Base-by-base conservation (phyloP, 2,888 invertebrate species). In the Ophion ellenae region DNA sequence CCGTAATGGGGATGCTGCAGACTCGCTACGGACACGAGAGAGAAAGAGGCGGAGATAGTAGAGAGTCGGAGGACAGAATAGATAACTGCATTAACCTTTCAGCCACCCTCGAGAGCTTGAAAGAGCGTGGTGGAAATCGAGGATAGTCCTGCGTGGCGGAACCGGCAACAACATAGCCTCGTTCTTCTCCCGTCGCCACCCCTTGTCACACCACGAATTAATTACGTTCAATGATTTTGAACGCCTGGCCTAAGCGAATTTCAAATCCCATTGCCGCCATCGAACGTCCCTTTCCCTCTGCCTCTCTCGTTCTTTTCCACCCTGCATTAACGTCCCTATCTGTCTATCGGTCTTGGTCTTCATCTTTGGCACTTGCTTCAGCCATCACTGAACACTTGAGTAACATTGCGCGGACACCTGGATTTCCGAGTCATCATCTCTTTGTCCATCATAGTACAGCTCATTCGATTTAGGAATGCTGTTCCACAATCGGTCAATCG, bases 21-120 rank as follows among this genome's bases (percentile, higher is more conserved):
- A 74, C 82, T 74, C 69, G 89, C 87, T 86, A 87, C 88, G 86
- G 86, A 90, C 88, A 89, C 88, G 90, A 80, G 87, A 86, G n/a
- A 76, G 85, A 70, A 63, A 70, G 82, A 76, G 81, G 77, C 75
- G 77, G 78, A 79, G 78, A 67, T 67, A 69, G 24, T 82, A 61
- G 59, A 80, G 81, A 83, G 76, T 74, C 83, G 82, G 88, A 86
- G 84, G 87, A 87, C 87, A 86, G 88, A 83, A 86, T 87, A 90
- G 90, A 89, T 93, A 93, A 93, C 93, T 92, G 91, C 92, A 92
- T 93, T 93, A 93, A 93, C 93, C 93, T 93, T 93, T 93, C 93
- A 91, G 90, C 91, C 91, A 89, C 88, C 89, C 87, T 77, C 63
- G 88, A 85, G 81, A 83, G 85, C 78, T 76, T 73, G 84, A 76